Percentiles rank a stretch among this genome's conserved stretches.
Conservation (phyloP, 2,113 vertebrate species). For the Lutjanus erythropterus region DNA sequence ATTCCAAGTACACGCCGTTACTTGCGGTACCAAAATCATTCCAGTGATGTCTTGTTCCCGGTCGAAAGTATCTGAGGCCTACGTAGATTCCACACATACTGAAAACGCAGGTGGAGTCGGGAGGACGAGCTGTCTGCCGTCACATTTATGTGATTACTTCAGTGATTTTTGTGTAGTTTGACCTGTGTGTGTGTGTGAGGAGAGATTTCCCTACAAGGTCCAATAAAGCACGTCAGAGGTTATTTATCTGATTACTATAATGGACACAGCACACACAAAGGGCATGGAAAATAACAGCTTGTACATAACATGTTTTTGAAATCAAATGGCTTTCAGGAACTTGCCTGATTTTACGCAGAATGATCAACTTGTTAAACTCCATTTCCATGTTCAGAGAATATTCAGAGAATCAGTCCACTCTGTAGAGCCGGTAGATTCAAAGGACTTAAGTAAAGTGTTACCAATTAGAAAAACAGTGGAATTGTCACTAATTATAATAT, state of each 20-base stretch:
- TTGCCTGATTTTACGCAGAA: too few species aligned
- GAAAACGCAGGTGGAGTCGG: neutral
- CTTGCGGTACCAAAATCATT: constrained; percentile 20
- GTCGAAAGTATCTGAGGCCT: constrained; percentile 25
- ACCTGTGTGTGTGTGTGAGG: neutral
- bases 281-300: neutral
- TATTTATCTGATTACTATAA: neutral
- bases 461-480: too few species aligned
- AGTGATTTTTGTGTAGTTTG: neutral
- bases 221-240: neutral
- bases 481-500: too few species aligned
- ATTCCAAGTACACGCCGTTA: constrained; percentile 23
- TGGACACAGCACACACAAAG: neutral
- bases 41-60: neutral
- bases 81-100: neutral
- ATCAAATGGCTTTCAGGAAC: neutral
- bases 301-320: neutral
- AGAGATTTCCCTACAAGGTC: neutral
- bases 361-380: too few species aligned
- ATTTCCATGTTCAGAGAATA: too few species aligned
- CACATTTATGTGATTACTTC: neutral
- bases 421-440: too few species aligned
- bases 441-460: too few species aligned
- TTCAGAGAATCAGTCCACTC: too few species aligned
- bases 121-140: neutral